These are phyloP conservation scores for Anarhynchus alexandrinus DNA, from an alignment of 2,113 vertebrate genomes.

Conservation along the genomic window DNA sequence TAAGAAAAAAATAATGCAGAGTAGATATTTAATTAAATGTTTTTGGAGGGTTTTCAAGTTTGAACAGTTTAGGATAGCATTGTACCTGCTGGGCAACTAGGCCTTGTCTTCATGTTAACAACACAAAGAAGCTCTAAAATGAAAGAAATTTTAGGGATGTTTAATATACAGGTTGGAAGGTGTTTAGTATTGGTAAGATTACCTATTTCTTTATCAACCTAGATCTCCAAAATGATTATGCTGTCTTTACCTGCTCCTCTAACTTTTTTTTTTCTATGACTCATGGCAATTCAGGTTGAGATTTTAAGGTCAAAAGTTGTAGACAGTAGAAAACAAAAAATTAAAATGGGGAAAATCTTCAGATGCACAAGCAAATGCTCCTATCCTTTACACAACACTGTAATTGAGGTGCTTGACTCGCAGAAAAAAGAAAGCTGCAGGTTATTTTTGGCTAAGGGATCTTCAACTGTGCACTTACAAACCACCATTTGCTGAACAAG, in stretches of 20 bases:
- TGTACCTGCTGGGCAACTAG: neutral
- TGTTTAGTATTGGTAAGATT: neutral
- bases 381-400: neutral
- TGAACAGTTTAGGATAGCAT: neutral
- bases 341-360: neutral
- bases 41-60: neutral
- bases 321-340: neutral
- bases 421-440: neutral
- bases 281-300: neutral
- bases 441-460: neutral
- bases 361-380: neutral
- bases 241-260: neutral
- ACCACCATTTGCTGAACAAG: accelerated
- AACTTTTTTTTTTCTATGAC: neutral
- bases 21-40: neutral
- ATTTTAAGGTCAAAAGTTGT: neutral
- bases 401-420: neutral
- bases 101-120: neutral
- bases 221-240: neutral
- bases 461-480: neutral
- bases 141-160: neutral
- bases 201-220: neutral
- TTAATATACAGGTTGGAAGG: neutral
- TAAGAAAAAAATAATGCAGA: neutral
- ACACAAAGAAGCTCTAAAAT: neutral